Evolutionary conservation across 1,140 invertebrate genomes (phyloP).

Genomic region (Anthonomus grandis): DNA sequence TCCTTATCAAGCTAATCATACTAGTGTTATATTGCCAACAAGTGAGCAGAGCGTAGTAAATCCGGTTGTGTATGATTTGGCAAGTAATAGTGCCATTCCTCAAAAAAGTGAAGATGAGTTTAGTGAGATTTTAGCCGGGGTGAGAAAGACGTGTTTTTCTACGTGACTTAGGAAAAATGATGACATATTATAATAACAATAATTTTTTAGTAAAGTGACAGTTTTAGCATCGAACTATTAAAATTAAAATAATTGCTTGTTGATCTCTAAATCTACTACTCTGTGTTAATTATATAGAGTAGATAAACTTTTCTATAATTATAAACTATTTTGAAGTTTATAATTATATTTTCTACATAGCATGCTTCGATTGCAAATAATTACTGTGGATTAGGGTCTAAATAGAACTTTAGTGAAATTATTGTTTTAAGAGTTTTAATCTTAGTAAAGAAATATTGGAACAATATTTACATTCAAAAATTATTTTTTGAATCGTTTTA

Average conservation of each 20-base stretch:
- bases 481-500: too few relatives aligned
- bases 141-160: constrained; percentile 82
- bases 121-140: constrained; percentile 79
- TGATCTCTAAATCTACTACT: not conserved
- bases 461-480: too few relatives aligned
- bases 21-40: constrained; percentile 49
- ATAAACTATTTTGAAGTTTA: too few relatives aligned
- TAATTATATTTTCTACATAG: too few relatives aligned
- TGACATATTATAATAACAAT: too few relatives aligned
- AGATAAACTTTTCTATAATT: too few relatives aligned
- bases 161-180: constrained; percentile 62
- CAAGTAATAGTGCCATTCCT: constrained; percentile 31
- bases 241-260: not conserved
- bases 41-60: constrained; percentile 44
- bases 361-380: too few relatives aligned
- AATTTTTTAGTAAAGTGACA: too few relatives aligned
- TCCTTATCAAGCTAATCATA: constrained; percentile 46
- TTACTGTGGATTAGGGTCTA: too few relatives aligned
- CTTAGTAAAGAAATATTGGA: too few relatives aligned
- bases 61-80: constrained; percentile 39
- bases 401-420: too few relatives aligned
- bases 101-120: constrained; percentile 73
- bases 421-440: too few relatives aligned
- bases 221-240: not conserved
- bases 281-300: not conserved